Percentiles rank a stretch among this genome's conserved stretches.
These are phyloP conservation scores for Clarias pachynema DNA, from an alignment of 2,797 vertebrate species.

Conservation along the genomic window DNA sequence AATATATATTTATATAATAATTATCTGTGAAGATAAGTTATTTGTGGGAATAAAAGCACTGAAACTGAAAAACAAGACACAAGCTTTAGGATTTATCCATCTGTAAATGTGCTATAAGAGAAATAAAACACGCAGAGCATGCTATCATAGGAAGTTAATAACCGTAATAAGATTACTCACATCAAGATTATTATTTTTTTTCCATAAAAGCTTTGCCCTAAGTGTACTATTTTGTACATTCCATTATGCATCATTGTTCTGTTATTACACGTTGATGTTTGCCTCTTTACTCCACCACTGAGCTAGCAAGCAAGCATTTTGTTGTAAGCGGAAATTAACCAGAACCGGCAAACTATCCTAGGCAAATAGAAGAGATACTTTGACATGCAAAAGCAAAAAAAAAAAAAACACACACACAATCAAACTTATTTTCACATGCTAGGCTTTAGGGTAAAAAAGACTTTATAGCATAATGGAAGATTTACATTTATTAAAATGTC, in stretches of 20 bases:
- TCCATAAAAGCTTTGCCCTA: neutral
- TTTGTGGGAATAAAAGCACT: neutral
- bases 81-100: neutral
- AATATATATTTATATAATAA: neutral
- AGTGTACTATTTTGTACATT: neutral
- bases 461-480: neutral
- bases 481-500: neutral
- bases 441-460: neutral
- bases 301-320: neutral
- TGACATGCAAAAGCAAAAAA: constrained; percentile 5
- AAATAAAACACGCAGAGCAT: neutral
- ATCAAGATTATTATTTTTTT: neutral
- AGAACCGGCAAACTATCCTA: neutral
- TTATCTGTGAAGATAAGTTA: neutral
- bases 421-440: neutral
- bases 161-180: neutral
- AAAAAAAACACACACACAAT: no score
- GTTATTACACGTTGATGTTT: neutral
- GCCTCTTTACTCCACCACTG: neutral
- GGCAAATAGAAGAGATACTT: neutral
- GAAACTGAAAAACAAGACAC: neutral
- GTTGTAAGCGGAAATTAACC: neutral
- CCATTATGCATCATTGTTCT: neutral
- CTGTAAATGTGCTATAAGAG: neutral
- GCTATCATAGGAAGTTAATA: neutral